Percentiles rank a stretch among this genome's conserved stretches.
These are phyloP conservation scores for Holotrichia oblita DNA, from an alignment of 1,140 invertebrate species.

Conservation along the genomic window DNA sequence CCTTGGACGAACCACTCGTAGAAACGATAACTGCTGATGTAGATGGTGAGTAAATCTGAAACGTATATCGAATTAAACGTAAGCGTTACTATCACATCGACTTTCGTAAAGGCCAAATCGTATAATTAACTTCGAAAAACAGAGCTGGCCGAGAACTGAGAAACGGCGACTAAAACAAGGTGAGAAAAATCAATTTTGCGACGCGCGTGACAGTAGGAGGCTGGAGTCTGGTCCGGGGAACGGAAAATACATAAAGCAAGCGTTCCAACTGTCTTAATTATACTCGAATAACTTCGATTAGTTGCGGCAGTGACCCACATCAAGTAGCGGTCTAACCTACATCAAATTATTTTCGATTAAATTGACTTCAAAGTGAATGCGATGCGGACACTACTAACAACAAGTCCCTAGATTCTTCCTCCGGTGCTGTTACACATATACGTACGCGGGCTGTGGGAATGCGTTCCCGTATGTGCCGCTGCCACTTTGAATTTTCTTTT, in stretches of 20 bases:
- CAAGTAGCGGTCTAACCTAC: slow-evolving; percentile 31
- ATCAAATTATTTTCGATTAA: slow-evolving; percentile 35
- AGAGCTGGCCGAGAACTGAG: neutral
- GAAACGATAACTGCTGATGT: slow-evolving; percentile 78
- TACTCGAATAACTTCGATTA: slow-evolving; percentile 30
- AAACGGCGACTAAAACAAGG: neutral
- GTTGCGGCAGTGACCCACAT: slow-evolving; percentile 20
- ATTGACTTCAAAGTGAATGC: slow-evolving; percentile 28
- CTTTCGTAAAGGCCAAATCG: neutral
- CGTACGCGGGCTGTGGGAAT: too few species aligned
- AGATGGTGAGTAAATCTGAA: slow-evolving; percentile 72
- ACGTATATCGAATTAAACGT: too few species aligned
- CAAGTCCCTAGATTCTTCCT: neutral
- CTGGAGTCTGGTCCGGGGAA: neutral
- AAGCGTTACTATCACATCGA: neutral
- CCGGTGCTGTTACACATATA: too few species aligned
- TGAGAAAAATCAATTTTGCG: slow-evolving; percentile 12
- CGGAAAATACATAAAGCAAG: slow-evolving; percentile 11
- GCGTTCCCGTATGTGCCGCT: too few species aligned
- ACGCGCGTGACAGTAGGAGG: neutral
- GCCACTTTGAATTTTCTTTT: too few species aligned
- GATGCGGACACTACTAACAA: neutral
- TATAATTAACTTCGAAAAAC: neutral
- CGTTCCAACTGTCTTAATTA: slow-evolving; percentile 28
- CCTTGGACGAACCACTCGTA: slow-evolving; percentile 72